Evolutionary conservation across 2,888 invertebrate species (phyloP), one percentile per base, ranked within the genome.

Genomic region (Xylota segnis): DNA sequence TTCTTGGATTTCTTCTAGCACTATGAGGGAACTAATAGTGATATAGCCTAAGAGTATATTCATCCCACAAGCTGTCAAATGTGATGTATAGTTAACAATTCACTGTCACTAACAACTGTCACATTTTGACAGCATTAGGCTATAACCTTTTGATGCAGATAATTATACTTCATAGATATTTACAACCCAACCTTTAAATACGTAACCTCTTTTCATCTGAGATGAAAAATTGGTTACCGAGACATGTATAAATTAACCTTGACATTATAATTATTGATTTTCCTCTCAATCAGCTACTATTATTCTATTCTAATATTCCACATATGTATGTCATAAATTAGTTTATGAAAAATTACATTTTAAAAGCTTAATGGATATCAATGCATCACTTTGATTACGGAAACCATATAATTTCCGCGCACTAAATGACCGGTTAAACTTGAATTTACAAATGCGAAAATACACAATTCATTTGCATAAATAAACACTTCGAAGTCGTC

Each of bases 391-490:
- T 12, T 7, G 23, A 50, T 16, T 37, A 52, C 45, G 45, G 58
- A 29, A 76, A 66, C 34, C 16, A 3, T 54, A 32, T 47, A 61
- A 50, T 76, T 66, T 63, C 63, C 74, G 52, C 6, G 45, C 23
- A 40, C 47, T 18, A 50, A 63, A 32, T 54, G 50, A 76, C 76
- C 40, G 47, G 76, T 66, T 76, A 27, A 40, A 50, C 76, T 68
- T 68, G 66, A 68, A 43, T 14, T 23, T 16, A 12, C 23, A 45
- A 58, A 65, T 0, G 16, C 56, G 34, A 34, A 52, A 56, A 76
- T 45, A 0, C 0, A 2, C 7, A 61, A 37, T 29, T 34, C 0
- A 76, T 76, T 66, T 40, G 58, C 66, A 76, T 76, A 7, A n/a
- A 50, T 40, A 56, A 66, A 45, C 50, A 54, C 32, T 12, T 0